Base-by-base conservation (phyloP, 1,140 invertebrate species). In the Daktulosphaira vitifoliae region DNA sequence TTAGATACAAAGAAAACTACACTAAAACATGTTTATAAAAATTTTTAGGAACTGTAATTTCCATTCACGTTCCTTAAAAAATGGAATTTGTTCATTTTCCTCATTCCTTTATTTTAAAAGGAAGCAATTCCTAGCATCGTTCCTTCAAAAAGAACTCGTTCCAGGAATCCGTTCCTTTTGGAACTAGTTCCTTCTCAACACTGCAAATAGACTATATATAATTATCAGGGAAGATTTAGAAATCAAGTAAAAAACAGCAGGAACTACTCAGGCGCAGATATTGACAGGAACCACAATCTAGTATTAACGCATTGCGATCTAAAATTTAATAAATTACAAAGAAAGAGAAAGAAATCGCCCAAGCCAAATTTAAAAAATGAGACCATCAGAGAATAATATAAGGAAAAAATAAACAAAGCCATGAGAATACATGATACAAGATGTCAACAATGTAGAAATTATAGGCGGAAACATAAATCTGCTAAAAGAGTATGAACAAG, bases 191-290 rank as follows among this genome's bases (percentile, higher is more conserved):
- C n/a, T n/a, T n/a, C n/a, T n/a, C n/a, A n/a, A n/a, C n/a, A n/a
- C n/a, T n/a, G n/a, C n/a, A n/a, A n/a, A n/a, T n/a, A 71, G 9
- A 8, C 33, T 37, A 56, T 15, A 22, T 56, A 16, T 22, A 18
- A 6, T 4, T 33, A 54, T 38, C 52, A 54, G 33, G 33, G 15
- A 15, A 15, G 16, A 38, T n/a, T n/a, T 11, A 33, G 4, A 7
- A n/a, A n/a, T n/a, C n/a, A n/a, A n/a, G n/a, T n/a, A n/a, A n/a
- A n/a, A n/a, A n/a, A n/a, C n/a, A n/a, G 33, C 26, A 37, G 33
- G 26, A 20, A 16, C 4, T 65, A 48, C n/a, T 44, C 26, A 26
- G 44, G 44, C 2, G 62, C 62, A 49, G 62, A 50, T n/a, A 50
- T 50, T 2, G 48, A 50, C 9, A 25, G 22, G 15, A 9, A 50